Conservation (phyloP, 1,140 invertebrate species). For the Leptinotarsa defecta region DNA sequence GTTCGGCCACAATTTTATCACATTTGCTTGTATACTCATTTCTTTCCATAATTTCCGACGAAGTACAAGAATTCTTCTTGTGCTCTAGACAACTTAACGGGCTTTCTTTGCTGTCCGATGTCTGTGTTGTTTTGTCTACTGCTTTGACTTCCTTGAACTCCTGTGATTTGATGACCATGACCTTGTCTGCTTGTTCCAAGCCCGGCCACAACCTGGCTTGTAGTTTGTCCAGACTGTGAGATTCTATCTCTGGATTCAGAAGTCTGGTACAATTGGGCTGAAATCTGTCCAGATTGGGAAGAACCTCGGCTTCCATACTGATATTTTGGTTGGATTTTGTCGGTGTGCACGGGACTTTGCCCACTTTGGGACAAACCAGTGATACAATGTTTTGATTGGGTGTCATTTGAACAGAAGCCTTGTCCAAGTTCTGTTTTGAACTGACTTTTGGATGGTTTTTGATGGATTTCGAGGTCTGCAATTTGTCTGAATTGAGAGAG, state of each 20-base stretch:
- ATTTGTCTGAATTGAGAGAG: conserved; percentile 14
- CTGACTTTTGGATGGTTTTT: neutral
- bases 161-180: neutral
- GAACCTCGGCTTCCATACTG: conserved; percentile 1
- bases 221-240: neutral
- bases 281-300: conserved; percentile 4
- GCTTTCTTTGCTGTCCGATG: neutral
- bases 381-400: neutral
- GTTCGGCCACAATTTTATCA: neutral
- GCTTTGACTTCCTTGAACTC: neutral
- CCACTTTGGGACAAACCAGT: neutral
- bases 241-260: neutral
- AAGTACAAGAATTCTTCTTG: neutral
- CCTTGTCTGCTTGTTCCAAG: neutral
- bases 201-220: conserved; percentile 6
- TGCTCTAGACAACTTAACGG: neutral
- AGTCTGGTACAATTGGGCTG: neutral
- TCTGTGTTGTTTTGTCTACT: neutral
- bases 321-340: neutral
- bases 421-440: neutral
- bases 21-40: neutral
- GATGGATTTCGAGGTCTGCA: neutral
- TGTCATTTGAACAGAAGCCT: neutral
- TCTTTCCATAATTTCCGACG: neutral
- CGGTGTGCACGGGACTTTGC: neutral